These are phyloP conservation scores for Latrodectus elegans DNA, from an alignment of 2,888 invertebrate species.

Conservation along the genomic window DNA sequence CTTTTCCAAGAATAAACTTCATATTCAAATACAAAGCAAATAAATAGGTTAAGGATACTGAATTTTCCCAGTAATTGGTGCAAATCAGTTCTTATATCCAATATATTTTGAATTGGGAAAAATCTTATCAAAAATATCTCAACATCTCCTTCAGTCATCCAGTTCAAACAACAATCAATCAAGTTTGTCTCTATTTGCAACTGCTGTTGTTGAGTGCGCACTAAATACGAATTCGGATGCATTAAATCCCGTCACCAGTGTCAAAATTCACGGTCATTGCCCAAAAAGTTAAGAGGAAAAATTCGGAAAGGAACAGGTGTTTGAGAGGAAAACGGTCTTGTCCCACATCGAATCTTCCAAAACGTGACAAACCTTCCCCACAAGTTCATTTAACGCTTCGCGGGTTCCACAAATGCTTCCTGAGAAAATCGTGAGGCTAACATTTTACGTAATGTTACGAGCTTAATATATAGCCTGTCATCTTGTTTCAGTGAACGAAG, in stretches of 20 bases:
- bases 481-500: neutral
- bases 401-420: neutral
- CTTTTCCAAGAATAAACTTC: no score
- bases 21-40: no score
- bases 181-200: no score
- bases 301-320: neutral
- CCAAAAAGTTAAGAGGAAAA: constrained; percentile 10
- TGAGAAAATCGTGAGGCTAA: neutral
- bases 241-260: neutral
- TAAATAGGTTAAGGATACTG: no score
- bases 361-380: neutral
- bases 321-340: neutral
- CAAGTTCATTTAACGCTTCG: constrained; percentile 7
- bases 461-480: neutral
- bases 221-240: no score
- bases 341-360: neutral
- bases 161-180: no score
- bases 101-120: no score
- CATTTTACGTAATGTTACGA: neutral
- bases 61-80: no score
- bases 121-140: no score
- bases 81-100: no score
- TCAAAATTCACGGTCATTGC: constrained; percentile 31
- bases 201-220: no score
- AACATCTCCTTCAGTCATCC: no score